These are phyloP conservation scores for Leptopterna dolabrata DNA, from an alignment of 2,888 invertebrate genomes.

Conservation along the genomic window DNA sequence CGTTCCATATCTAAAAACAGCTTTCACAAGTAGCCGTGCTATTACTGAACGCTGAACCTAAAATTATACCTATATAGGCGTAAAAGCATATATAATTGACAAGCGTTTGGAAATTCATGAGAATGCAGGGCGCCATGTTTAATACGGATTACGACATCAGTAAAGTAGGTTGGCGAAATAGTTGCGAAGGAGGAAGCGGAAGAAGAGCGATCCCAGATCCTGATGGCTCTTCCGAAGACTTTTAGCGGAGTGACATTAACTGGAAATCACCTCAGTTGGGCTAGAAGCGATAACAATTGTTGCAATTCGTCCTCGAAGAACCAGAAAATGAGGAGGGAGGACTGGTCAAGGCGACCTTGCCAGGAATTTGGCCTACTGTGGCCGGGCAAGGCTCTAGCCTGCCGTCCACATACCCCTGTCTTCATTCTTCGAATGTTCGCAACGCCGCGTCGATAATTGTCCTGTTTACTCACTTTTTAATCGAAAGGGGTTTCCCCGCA, in stretches of 20 bases:
- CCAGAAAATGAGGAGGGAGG: not conserved
- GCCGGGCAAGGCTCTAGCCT: not conserved
- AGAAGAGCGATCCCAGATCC: not conserved
- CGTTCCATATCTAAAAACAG: no score
- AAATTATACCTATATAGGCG: no score
- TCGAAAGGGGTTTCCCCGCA: not conserved
- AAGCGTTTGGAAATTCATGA: no score
- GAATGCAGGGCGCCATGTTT: not conserved
- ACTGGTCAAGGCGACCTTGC: slow-evolving; percentile 44
- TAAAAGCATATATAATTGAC: no score
- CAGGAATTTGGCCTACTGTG: slow-evolving; percentile 40
- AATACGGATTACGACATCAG: not conserved
- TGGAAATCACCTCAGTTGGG: not conserved
- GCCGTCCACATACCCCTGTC: not conserved
- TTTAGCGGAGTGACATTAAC: not conserved
- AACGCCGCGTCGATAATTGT: slow-evolving; percentile 4
- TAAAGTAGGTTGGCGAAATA: not conserved
- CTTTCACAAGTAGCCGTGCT: no score
- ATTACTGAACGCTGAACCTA: no score
- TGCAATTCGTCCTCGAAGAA: slow-evolving; percentile 31
- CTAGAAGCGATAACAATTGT: slow-evolving; percentile 25
- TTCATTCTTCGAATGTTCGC: not conserved
- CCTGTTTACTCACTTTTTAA: slow-evolving; percentile 28
- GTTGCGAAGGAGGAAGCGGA: not conserved
- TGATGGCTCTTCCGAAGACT: not conserved